Conservation (phyloP, 2,113 vertebrate species). For the Psittacula cyanocephala region DNA sequence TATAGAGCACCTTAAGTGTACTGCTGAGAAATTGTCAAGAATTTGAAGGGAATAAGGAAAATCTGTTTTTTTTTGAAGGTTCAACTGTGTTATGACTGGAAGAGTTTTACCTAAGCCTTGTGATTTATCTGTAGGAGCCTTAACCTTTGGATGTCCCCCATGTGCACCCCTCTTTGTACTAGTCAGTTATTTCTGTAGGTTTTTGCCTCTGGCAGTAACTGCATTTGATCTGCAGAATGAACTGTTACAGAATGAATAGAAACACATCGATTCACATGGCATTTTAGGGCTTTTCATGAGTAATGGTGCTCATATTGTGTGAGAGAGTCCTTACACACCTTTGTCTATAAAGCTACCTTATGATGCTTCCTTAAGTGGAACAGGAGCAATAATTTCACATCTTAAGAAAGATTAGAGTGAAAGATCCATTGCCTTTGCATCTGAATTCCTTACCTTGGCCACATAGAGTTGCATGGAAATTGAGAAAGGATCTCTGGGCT, state of each 20-base stretch:
- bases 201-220: neutral
- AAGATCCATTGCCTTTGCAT: constrained; percentile 23
- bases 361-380: constrained; percentile 10
- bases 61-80: neutral
- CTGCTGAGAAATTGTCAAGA: neutral
- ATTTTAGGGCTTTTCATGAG: neutral
- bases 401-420: constrained; percentile 1
- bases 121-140: neutral
- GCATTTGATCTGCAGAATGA: neutral
- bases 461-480: neutral
- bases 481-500: neutral
- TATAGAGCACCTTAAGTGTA: neutral
- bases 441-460: neutral
- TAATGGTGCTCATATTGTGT: neutral
- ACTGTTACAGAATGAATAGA: neutral
- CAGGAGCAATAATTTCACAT: constrained; percentile 32
- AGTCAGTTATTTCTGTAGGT: neutral
- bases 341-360: constrained; percentile 15
- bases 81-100: neutral
- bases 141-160: neutral
- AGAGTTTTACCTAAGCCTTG: neutral
- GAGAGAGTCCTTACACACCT: neutral
- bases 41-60: neutral
- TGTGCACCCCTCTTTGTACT: neutral
- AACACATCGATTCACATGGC: neutral